These are phyloP conservation scores for Chironomus striatipennis DNA, from an alignment of 1,140 invertebrate species.

Conservation along the genomic window DNA sequence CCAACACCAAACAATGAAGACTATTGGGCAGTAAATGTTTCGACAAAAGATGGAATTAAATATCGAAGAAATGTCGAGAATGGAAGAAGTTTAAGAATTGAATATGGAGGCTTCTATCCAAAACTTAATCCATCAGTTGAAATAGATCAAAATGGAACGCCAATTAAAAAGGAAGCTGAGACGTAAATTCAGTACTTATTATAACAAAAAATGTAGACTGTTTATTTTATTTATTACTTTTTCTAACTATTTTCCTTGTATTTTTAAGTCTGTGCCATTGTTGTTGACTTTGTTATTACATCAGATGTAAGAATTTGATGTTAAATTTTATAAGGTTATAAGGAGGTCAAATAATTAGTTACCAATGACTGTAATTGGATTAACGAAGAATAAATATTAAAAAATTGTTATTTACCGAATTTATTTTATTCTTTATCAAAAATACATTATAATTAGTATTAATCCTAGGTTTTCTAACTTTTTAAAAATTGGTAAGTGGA, in stretches of 20 bases:
- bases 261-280: neutral
- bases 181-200: neutral
- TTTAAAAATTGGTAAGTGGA: too few species aligned
- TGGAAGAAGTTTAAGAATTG: constrained; percentile 57
- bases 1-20: constrained; percentile 34
- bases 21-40: constrained; percentile 18
- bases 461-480: too few species aligned
- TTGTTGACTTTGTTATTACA: neutral
- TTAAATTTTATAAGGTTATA: too few species aligned
- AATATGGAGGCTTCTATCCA: constrained; percentile 71
- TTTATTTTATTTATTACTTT: constrained; percentile 17
- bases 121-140: constrained; percentile 70
- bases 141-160: constrained; percentile 59
- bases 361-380: too few species aligned
- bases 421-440: too few species aligned
- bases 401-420: too few species aligned
- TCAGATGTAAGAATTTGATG: too few species aligned
- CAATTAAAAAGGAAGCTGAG: constrained; percentile 40
- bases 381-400: too few species aligned
- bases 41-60: constrained; percentile 27
- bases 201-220: constrained; percentile 16
- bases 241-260: neutral
- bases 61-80: constrained; percentile 44
- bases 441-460: too few species aligned
- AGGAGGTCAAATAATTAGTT: too few species aligned